A percentile compares a stretch with the other conserved stretches of the same genome.
These are phyloP conservation scores for Heliconius sara DNA, from an alignment of 2,888 invertebrate genomes.

Conservation along the genomic window DNA sequence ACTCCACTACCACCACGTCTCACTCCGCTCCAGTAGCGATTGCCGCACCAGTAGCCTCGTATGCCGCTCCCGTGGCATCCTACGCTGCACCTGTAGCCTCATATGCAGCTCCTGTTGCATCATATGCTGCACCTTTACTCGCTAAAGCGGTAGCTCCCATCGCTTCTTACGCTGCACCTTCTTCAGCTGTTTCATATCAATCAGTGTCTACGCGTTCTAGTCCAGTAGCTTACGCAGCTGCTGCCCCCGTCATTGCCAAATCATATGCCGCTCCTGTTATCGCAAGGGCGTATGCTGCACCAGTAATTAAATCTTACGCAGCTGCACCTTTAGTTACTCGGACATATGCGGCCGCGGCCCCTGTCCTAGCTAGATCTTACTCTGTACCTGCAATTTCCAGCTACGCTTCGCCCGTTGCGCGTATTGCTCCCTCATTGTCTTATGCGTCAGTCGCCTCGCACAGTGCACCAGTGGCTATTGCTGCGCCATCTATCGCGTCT, in stretches of 20 bases:
- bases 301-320: conserved; percentile 48
- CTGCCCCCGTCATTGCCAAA: conserved; percentile 64
- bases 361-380: conserved; percentile 42
- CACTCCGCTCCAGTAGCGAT: conserved; percentile 59
- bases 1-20: conserved; percentile 58
- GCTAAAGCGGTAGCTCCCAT: conserved; percentile 17
- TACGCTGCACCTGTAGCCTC: conserved; percentile 54
- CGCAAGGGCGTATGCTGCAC: conserved; percentile 47
- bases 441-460: conserved; percentile 84
- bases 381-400: conserved; percentile 29
- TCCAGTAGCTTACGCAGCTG: conserved; percentile 60
- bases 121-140: conserved; percentile 41
- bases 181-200: conserved; percentile 52
- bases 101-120: conserved; percentile 63
- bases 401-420: conserved; percentile 46
- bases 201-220: conserved; percentile 50
- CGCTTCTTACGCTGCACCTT: conserved; percentile 43
- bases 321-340: conserved; percentile 50
- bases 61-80: conserved; percentile 61
- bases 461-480: conserved; percentile 65
- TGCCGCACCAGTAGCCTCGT: conserved; percentile 50
- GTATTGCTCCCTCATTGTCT: conserved; percentile 51
- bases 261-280: conserved; percentile 49
- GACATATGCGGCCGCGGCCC: conserved; percentile 50
- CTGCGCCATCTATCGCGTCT: conserved; percentile 56